A percentile compares a stretch with the other conserved stretches of the same genome.
These are phyloP conservation scores for Conger conger DNA, from an alignment of 2,113 vertebrate genomes.

Conservation along the genomic window DNA sequence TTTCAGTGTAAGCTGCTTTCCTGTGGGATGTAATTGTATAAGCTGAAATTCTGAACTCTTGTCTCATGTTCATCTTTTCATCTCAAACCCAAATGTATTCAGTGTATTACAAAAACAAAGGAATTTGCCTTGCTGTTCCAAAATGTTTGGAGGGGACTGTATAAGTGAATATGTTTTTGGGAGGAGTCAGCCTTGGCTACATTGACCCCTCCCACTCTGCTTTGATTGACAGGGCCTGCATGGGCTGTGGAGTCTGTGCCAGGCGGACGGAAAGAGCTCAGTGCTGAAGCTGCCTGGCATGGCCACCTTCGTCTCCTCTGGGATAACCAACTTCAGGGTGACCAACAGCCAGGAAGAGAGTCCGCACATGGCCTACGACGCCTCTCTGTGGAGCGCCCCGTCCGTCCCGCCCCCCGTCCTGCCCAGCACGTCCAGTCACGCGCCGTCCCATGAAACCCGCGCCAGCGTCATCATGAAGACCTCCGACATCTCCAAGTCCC, in stretches of 20 bases:
- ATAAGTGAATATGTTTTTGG: no score
- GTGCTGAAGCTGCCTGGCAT: conserved; percentile 84
- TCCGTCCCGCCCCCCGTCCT: conserved; percentile 49
- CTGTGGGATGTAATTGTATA: no score
- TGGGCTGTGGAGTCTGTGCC: conserved; percentile 67
- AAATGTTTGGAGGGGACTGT: no score
- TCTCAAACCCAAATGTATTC: no score
- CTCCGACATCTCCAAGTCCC: conserved; percentile 84
- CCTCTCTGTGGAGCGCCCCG: conserved; percentile 67
- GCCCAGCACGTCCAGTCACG: conserved; percentile 43
- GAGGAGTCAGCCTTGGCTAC: neutral
- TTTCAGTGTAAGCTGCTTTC: no score
- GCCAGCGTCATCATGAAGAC: conserved; percentile 98
- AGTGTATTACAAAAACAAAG: no score
- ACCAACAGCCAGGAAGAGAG: conserved; percentile 81
- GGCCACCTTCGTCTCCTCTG: conserved; percentile 84
- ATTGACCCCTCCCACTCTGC: neutral
- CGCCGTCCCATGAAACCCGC: conserved; percentile 78
- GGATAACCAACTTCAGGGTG: conserved; percentile 85
- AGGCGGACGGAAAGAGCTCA: conserved; percentile 71
- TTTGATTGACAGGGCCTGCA: conserved; percentile 65
- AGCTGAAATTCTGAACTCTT: no score
- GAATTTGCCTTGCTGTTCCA: no score
- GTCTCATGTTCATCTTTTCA: no score
- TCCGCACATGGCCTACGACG: conserved; percentile 76